phyloP scores from a whole-genome alignment of 2,113 vertebrate genomes.

The Megaleporinus macrocephalus region DNA sequence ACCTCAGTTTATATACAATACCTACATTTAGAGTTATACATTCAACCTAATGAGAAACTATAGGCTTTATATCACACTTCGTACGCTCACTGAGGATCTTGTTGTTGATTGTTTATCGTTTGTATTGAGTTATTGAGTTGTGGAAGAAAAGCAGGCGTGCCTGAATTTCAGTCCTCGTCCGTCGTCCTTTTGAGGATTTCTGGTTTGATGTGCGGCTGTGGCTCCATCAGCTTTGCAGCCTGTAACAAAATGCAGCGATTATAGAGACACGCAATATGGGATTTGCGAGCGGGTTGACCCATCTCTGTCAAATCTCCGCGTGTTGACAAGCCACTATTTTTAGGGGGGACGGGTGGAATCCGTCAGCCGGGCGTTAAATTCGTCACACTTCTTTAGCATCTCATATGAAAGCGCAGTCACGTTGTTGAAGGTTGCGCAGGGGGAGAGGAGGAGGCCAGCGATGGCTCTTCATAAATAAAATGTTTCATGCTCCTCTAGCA shows the following conservation, averaged over 20 bases:
- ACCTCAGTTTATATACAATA: no score
- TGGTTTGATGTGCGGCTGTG: background rate
- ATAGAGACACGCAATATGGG: background rate
- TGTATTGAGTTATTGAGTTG: no score
- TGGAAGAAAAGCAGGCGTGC: background rate
- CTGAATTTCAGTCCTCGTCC: background rate
- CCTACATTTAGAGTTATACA: no score
- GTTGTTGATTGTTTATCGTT: background rate
- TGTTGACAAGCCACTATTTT: constrained; percentile 7
- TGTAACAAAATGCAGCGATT: background rate
- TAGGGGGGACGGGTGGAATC: background rate
- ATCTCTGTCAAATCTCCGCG: background rate
- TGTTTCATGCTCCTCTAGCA: background rate
- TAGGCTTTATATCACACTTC: no score
- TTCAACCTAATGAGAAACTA: no score
- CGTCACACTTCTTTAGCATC: constrained; percentile 1
- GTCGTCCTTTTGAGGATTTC: background rate
- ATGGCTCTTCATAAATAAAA: background rate
- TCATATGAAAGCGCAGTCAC: background rate
- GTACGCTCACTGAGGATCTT: no score
- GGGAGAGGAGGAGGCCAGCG: background rate
- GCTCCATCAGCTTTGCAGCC: background rate
- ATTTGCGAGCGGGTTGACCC: background rate
- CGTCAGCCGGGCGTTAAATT: constrained; percentile 1
- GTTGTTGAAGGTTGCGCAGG: constrained; percentile 1